Evolutionary conservation across 2,797 vertebrate species (phyloP).

Genomic region (Hoplostethus mediterraneus): DNA sequence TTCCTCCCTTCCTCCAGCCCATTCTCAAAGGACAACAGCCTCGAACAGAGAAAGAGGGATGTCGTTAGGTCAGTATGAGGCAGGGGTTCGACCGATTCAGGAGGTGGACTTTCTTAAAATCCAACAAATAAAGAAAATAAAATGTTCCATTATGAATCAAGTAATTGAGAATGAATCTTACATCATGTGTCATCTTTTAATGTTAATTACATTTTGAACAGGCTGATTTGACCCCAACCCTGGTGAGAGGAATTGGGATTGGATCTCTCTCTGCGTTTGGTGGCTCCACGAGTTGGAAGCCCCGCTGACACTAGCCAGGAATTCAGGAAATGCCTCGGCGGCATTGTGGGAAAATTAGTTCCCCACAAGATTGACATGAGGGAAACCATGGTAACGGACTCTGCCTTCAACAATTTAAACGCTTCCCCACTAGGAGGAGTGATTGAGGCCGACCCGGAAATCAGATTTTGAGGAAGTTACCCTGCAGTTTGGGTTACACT

Average conservation of each 20-base stretch:
- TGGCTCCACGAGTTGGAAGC: slow-evolving; percentile 26
- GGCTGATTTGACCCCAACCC: background rate
- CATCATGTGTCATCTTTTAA: too few species aligned
- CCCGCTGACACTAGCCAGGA: slow-evolving; percentile 33
- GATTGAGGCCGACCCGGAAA: background rate
- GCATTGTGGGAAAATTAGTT: slow-evolving; percentile 57
- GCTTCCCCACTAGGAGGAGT: slow-evolving; percentile 18
- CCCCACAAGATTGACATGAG: background rate
- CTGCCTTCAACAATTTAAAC: background rate
- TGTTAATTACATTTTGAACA: background rate
- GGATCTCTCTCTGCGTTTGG: slow-evolving; percentile 25
- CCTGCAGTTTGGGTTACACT: background rate
- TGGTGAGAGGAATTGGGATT: slow-evolving; percentile 19
- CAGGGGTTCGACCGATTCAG: slow-evolving; percentile 33
- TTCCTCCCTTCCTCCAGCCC: slow-evolving; percentile 26
- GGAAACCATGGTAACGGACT: slow-evolving; percentile 11
- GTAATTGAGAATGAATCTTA: background rate
- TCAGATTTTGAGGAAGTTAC: background rate
- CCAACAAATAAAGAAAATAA: background rate
- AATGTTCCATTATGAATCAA: background rate
- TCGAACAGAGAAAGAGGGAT: background rate
- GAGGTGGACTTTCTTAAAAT: background rate
- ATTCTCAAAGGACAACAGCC: slow-evolving; percentile 58
- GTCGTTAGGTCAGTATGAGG: slow-evolving; percentile 2
- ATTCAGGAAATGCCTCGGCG: slow-evolving; percentile 54